phyloP scores from a whole-genome alignment of 2,797 vertebrate genomes.

The Crocidura indochinensis region DNA sequence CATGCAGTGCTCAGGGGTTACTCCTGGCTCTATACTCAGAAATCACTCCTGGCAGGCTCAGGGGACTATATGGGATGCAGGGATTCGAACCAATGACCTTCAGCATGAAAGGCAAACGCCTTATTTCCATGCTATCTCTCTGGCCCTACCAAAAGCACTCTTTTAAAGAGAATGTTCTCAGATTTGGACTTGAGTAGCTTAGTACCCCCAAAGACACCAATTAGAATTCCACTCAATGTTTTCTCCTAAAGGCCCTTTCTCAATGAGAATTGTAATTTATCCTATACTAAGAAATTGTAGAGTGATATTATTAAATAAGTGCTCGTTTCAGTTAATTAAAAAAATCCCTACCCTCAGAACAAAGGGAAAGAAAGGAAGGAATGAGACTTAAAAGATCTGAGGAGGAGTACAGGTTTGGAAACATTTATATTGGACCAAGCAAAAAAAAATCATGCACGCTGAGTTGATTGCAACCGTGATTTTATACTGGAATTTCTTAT shows the following conservation, averaged over 20 bases:
- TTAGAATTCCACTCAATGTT: background rate
- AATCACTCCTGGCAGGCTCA: too few species aligned
- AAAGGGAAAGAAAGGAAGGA: background rate
- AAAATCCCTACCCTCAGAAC: constrained; percentile 10
- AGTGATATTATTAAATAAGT: background rate
- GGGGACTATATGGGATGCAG: too few species aligned
- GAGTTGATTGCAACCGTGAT: background rate
- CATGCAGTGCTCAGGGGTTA: too few species aligned
- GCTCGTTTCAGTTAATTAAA: background rate
- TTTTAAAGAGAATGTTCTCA: background rate
- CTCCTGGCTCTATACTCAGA: too few species aligned
- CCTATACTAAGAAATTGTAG: background rate
- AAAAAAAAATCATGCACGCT: background rate
- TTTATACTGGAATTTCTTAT: background rate
- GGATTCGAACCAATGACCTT: too few species aligned
- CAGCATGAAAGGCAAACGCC: too few species aligned
- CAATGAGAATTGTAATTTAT: background rate
- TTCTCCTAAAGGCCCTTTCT: background rate
- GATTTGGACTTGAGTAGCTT: background rate
- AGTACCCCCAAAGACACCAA: background rate
- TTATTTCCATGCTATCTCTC: too few species aligned
- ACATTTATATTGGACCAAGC: background rate
- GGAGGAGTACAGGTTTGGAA: background rate
- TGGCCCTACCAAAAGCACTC: too few species aligned
- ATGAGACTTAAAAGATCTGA: background rate